These are phyloP conservation scores for Trissolcus basalis DNA, from an alignment of 1,140 invertebrate species.

Conservation along the genomic window DNA sequence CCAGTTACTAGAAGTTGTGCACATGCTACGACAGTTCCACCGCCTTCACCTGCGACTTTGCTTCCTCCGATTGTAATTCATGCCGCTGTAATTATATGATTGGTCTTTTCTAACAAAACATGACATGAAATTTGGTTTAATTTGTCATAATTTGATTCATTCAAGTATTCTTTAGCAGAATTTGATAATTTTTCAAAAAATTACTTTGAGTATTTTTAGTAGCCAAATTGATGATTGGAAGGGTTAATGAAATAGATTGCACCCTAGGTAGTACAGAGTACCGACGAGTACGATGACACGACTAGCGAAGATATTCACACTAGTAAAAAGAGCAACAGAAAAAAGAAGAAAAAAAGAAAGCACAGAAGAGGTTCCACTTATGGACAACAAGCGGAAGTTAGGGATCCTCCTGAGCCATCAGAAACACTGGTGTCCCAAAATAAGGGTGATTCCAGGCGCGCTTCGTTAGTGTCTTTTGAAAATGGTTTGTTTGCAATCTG, in stretches of 20 bases:
- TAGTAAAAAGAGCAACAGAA: conserved; percentile 65
- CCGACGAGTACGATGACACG: conserved; percentile 59
- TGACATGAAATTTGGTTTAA: too few species aligned
- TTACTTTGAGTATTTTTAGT: too few species aligned
- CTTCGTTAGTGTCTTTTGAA: conserved; percentile 61
- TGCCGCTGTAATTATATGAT: conserved; percentile 33
- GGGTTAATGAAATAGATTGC: conserved; percentile 1
- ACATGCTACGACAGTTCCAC: conserved; percentile 10
- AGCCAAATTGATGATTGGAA: background rate
- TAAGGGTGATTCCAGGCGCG: conserved; percentile 60
- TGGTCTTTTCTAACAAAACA: background rate
- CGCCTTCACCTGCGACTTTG: conserved; percentile 30
- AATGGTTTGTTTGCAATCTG: background rate
- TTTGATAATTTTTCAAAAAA: too few species aligned
- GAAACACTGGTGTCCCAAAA: conserved; percentile 72
- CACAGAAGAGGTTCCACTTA: conserved; percentile 69
- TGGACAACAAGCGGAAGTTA: conserved; percentile 71
- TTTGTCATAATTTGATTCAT: too few species aligned
- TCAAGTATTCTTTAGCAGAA: too few species aligned
- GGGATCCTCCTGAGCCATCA: conserved; percentile 69
- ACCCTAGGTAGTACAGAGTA: conserved; percentile 36
- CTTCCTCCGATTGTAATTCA: conserved; percentile 47
- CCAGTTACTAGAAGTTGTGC: conserved; percentile 27
- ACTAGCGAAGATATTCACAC: conserved; percentile 61
- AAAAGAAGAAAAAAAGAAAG: conserved; percentile 69